Percentiles rank a stretch among this genome's conserved stretches.
Conservation (phyloP, 2,888 invertebrate species). For the Thymelicus acteon region DNA sequence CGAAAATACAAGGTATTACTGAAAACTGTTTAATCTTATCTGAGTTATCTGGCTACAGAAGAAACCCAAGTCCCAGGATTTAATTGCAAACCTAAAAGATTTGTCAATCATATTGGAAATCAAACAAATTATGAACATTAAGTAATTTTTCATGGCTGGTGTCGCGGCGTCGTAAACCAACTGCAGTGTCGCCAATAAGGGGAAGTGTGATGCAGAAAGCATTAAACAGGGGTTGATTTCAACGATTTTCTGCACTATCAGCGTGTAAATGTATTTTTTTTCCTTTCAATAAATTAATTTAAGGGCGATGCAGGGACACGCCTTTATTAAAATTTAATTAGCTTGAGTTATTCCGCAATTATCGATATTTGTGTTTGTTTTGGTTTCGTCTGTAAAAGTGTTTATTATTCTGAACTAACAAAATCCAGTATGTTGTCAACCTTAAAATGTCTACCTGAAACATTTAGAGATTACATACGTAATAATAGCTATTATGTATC, state of each 20-base stretch:
- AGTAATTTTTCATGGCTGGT: too few species aligned
- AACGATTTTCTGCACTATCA: conserved; percentile 6
- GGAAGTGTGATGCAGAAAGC: conserved; percentile 20
- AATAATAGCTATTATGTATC: too few species aligned
- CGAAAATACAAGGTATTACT: neutral
- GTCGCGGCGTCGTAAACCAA: too few species aligned
- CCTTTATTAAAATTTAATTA: conserved; percentile 1
- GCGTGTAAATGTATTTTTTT: neutral
- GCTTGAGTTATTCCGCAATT: too few species aligned
- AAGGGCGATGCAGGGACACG: neutral
- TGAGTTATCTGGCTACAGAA: neutral
- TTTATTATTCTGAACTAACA: too few species aligned
- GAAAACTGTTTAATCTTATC: too few species aligned
- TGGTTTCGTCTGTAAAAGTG: too few species aligned
- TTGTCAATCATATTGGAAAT: neutral
- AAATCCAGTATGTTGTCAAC: too few species aligned
- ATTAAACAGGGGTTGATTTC: conserved; percentile 24
- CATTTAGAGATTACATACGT: too few species aligned
- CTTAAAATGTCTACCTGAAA: too few species aligned
- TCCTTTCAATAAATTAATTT: conserved; percentile 24
- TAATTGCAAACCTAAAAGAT: neutral
- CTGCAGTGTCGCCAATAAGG: neutral
- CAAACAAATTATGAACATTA: neutral
- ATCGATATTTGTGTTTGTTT: neutral
- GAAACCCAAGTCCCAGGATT: neutral